phyloP scores from a whole-genome alignment of 2,797 vertebrate species.

The Naso thynnoides region DNA sequence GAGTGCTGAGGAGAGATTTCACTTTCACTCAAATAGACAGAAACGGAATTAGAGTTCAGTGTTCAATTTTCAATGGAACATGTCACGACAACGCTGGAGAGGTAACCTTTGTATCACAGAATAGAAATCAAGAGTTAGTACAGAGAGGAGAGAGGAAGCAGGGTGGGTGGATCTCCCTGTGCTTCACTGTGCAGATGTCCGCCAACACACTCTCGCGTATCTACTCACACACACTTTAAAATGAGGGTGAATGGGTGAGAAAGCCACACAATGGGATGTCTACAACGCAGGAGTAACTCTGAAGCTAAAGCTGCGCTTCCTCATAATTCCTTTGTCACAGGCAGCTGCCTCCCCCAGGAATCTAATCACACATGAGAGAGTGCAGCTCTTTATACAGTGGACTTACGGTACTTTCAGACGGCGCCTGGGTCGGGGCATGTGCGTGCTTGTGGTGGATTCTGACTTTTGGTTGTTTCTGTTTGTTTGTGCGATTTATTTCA shows the following conservation, averaged over 20 bases:
- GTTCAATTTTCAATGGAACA: conserved; percentile 43
- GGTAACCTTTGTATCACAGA: conserved; percentile 41
- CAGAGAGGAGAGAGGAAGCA: conserved; percentile 16
- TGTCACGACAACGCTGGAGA: conserved; percentile 22
- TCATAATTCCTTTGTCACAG: conserved; percentile 43
- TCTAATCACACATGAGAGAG: conserved; percentile 47
- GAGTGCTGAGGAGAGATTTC: conserved; percentile 32
- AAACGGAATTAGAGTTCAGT: conserved; percentile 31
- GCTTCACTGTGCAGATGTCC: conserved; percentile 16
- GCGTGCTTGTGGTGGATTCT: conserved; percentile 12
- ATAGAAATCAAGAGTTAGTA: conserved; percentile 31
- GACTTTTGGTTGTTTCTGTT: conserved; percentile 38
- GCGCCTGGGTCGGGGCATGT: conserved; percentile 10
- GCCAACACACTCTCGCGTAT: conserved; percentile 27
- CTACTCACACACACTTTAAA: conserved; percentile 29
- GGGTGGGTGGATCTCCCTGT: conserved; percentile 22
- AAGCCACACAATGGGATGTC: conserved; percentile 18
- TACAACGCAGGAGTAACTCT: conserved; percentile 24
- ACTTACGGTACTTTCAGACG: conserved; percentile 64
- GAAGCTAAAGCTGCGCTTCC: conserved; percentile 33
- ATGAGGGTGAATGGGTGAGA: conserved; percentile 36
- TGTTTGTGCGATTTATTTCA: conserved; percentile 44
- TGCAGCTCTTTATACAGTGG: conserved; percentile 49
- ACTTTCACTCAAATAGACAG: conserved; percentile 21
- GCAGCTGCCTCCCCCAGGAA: conserved; percentile 46